Percentiles rank a stretch among this genome's conserved stretches.
These are phyloP conservation scores for Halichoeres trimaculatus DNA, from an alignment of 2,113 vertebrate species.

Conservation along the genomic window DNA sequence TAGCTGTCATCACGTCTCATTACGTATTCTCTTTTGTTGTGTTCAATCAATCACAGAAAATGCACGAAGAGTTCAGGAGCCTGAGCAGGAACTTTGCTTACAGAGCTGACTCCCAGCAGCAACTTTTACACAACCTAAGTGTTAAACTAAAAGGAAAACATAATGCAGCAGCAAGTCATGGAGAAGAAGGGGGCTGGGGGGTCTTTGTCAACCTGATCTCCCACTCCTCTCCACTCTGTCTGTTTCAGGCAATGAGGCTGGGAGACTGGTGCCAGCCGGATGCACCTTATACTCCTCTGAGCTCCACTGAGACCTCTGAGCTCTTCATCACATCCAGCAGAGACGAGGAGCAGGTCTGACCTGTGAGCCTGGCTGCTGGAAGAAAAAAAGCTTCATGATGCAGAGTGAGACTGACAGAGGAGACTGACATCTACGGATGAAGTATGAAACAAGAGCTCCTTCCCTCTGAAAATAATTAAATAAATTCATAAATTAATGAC, in stretches of 20 bases:
- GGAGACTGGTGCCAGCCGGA: slow-evolving; percentile 23
- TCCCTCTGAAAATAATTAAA: slow-evolving; percentile 1
- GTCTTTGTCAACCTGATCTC: slow-evolving; percentile 13
- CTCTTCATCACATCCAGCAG: slow-evolving; percentile 56
- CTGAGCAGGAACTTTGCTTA: neutral
- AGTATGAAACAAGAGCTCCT: neutral
- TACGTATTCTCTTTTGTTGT: slow-evolving; percentile 58
- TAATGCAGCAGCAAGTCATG: slow-evolving; percentile 7
- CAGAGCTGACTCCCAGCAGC: neutral
- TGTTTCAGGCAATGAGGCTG: slow-evolving; percentile 32
- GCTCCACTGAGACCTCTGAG: slow-evolving; percentile 46
- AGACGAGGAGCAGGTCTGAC: slow-evolving; percentile 38
- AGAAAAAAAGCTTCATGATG: slow-evolving; percentile 17
- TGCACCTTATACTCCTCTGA: slow-evolving; percentile 25
- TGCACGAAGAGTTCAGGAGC: neutral
- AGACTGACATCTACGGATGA: slow-evolving; percentile 8
- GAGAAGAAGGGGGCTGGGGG: neutral
- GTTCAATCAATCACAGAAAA: slow-evolving; percentile 45
- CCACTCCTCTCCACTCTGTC: slow-evolving; percentile 11
- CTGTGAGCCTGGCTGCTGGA: slow-evolving; percentile 4
- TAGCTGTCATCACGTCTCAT: slow-evolving; percentile 50
- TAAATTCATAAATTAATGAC: too few species aligned
- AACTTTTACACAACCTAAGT: neutral
- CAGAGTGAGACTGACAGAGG: slow-evolving; percentile 23
- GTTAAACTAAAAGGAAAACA: slow-evolving; percentile 1